Evolutionary conservation across 2,888 invertebrate genomes (phyloP).

Genomic region (Tribolium freemani): DNA sequence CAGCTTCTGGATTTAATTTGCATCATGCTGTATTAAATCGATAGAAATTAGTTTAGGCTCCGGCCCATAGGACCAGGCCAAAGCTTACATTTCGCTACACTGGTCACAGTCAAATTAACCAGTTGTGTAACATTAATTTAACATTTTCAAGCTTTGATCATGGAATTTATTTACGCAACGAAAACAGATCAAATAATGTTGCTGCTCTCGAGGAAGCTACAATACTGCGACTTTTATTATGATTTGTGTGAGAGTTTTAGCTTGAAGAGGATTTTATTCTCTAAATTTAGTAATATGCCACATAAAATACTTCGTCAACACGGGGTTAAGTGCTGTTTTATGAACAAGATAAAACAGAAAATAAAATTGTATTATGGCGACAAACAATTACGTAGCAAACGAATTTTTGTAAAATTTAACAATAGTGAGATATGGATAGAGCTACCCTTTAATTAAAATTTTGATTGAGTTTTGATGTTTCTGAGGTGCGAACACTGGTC

Average conservation of each 20-base stretch:
- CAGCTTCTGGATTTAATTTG: constrained; percentile 24
- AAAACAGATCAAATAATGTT: neutral
- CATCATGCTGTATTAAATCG: constrained; percentile 32
- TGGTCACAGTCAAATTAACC: neutral
- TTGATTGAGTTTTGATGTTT: constrained; percentile 25
- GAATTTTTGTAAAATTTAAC: neutral
- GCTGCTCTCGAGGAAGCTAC: neutral
- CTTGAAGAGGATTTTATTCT: neutral
- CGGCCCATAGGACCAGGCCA: constrained; percentile 19
- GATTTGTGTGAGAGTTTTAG: neutral
- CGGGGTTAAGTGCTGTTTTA: neutral
- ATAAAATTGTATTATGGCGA: neutral
- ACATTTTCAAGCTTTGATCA: constrained; percentile 30
- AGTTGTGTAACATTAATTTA: constrained; percentile 2
- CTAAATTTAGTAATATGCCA: neutral
- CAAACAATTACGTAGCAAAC: constrained; percentile 1
- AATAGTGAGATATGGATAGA: constrained; percentile 13
- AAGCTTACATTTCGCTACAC: constrained; percentile 1
- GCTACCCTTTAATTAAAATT: constrained; percentile 20
- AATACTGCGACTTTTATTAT: neutral
- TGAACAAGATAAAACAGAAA: neutral
- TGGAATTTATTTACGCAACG: constrained; percentile 2
- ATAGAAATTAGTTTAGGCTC: constrained; percentile 27
- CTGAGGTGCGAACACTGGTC: constrained; percentile 11
- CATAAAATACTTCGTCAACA: constrained; percentile 9